Evolutionary conservation across 2,888 invertebrate species (phyloP).

Genomic region (Empis stercorea): DNA sequence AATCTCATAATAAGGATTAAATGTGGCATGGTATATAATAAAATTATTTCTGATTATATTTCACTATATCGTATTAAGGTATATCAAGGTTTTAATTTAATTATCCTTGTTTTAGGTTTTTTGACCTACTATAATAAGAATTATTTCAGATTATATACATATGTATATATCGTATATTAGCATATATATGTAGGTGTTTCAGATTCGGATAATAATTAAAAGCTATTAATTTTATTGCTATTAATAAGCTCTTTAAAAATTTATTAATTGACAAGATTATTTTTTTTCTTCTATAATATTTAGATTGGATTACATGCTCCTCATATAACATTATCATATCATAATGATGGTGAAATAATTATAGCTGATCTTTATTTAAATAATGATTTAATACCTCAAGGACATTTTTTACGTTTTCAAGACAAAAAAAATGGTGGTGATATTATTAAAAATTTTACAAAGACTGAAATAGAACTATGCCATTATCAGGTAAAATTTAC

Average conservation of each 20-base stretch:
- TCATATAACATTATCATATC: constrained; percentile 46
- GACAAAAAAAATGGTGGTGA: constrained; percentile 21
- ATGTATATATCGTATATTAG: too few relatives aligned
- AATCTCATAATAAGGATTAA: too few relatives aligned
- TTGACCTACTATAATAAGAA: too few relatives aligned
- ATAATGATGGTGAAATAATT: constrained; percentile 51
- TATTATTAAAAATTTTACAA: constrained; percentile 33
- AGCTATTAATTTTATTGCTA: neutral
- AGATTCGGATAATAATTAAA: too few relatives aligned
- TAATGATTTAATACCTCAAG: constrained; percentile 30
- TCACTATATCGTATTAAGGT: too few relatives aligned
- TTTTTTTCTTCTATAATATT: constrained; percentile 11
- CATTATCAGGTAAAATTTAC: constrained; percentile 31
- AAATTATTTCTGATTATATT: too few relatives aligned
- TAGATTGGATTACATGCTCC: constrained; percentile 27
- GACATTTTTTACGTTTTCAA: constrained; percentile 35
- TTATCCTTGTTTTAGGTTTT: too few relatives aligned
- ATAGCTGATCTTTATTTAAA: constrained; percentile 31
- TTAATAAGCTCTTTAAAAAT: neutral
- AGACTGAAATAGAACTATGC: constrained; percentile 36
- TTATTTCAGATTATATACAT: too few relatives aligned
- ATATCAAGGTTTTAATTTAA: too few relatives aligned
- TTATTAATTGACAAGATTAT: neutral
- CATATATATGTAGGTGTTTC: too few relatives aligned
- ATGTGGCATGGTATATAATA: too few relatives aligned